A percentile compares a stretch with the other conserved stretches of the same genome.
Conservation (phyloP, 2,888 invertebrate genomes). For the Tuta absoluta region DNA sequence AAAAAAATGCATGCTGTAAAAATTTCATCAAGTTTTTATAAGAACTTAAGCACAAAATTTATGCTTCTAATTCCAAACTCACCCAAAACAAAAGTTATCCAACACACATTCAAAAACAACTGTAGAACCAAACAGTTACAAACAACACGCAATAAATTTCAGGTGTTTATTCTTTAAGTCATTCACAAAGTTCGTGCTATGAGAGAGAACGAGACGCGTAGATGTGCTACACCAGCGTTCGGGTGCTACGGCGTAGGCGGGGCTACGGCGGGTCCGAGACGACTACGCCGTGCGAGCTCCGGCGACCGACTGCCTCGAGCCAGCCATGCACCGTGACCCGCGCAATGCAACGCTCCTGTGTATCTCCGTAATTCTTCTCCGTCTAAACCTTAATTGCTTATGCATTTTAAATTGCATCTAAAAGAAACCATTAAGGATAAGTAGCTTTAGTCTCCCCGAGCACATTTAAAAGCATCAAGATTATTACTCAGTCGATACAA, state of each 20-base stretch:
- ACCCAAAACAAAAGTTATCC: constrained; percentile 12
- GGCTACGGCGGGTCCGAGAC: constrained; percentile 38
- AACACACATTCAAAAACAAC: constrained; percentile 16
- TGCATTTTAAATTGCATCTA: constrained; percentile 37
- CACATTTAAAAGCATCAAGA: constrained; percentile 4
- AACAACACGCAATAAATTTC: constrained; percentile 13
- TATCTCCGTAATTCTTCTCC: constrained; percentile 48
- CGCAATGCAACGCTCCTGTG: constrained; percentile 47
- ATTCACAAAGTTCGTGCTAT: constrained; percentile 11
- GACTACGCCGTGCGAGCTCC: constrained; percentile 49
- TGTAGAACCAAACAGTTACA: constrained; percentile 16
- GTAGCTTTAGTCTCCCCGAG: constrained; percentile 8
- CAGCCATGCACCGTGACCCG: constrained; percentile 36
- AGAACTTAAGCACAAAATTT: background rate
- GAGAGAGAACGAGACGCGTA: constrained; percentile 32
- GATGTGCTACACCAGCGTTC: constrained; percentile 26
- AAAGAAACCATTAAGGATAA: constrained; percentile 21
- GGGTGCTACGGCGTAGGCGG: constrained; percentile 35
- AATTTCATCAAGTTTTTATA: background rate
- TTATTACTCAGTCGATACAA: constrained; percentile 10
- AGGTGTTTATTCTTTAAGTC: constrained; percentile 18
- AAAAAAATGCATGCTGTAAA: background rate
- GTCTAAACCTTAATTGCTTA: constrained; percentile 41
- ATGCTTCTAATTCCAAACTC: constrained; percentile 14
- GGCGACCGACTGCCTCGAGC: constrained; percentile 57